These are phyloP conservation scores for Tauraco erythrolophus DNA, from an alignment of 2,113 vertebrate species.

Conservation along the genomic window DNA sequence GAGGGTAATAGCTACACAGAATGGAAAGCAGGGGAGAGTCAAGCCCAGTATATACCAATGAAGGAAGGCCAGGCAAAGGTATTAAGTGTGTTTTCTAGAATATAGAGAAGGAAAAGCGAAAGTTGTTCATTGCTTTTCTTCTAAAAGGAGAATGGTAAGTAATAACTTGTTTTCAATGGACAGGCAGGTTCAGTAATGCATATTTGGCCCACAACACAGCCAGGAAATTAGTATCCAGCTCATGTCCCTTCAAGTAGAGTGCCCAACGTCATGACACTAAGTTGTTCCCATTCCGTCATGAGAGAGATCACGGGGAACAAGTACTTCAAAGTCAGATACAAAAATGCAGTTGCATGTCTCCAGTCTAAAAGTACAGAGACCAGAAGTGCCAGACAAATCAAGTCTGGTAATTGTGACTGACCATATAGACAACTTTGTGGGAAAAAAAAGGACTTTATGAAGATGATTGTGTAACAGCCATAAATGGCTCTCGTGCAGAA, in stretches of 20 bases:
- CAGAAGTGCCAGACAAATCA: neutral
- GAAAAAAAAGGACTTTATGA: neutral
- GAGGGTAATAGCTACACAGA: neutral
- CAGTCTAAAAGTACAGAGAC: neutral
- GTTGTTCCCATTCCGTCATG: neutral
- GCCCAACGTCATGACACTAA: neutral
- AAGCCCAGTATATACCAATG: neutral
- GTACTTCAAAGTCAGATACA: neutral
- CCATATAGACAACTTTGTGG: neutral
- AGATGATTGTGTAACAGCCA: neutral
- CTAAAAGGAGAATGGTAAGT: neutral
- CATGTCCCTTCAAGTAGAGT: neutral
- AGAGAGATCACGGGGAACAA: fast-evolving
- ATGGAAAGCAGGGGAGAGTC: neutral
- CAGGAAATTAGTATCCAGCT: neutral
- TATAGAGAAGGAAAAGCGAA: neutral
- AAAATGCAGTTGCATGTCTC: neutral
- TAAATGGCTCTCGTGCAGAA: neutral
- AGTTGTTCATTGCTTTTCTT: neutral
- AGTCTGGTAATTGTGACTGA: neutral
- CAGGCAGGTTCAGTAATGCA: neutral
- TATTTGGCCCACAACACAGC: neutral
- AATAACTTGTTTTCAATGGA: neutral
- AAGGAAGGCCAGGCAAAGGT: neutral
- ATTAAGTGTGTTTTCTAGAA: neutral